Base-by-base conservation (phyloP, 2,113 vertebrate species). In the Cinclus mexicanus region DNA sequence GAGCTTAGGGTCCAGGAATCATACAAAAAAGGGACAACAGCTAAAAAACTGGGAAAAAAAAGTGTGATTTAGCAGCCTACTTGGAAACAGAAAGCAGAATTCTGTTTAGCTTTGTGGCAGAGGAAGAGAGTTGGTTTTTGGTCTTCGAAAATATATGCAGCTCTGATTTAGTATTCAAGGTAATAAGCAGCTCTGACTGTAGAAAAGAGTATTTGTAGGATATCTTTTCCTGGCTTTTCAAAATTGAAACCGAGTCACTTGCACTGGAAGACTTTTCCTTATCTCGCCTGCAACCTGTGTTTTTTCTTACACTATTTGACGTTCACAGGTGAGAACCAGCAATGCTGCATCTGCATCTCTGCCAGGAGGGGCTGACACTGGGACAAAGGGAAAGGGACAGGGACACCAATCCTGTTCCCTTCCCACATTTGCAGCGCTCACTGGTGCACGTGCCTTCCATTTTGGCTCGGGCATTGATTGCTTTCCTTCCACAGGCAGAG, bases 81-180 rank as follows among this genome's bases (percentile, higher is more conserved):
- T 90, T 87, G 76, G 89, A 88, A 91, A 81, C 26, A 82, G 60
- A 76, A 79, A 79, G 56, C 11, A 64, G 42, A 70, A 47, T 49
- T 20, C 50, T 90, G 19, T 39, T 94, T 50, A 64, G 53, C 87
- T 95, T 89, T 69, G 69, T 33, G 33, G 61, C 39, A 94, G 50
- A 85, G 79, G 28, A 87, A 53, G 19, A 71, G 33, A 93, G 31
- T 26, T 70, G 31, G 23, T 33, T 95, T 93, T 46, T 72, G 29
- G 15, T 72, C 47, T 93, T 77, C 83, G 78, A 52, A 83, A 83
- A 44, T 33, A 81, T 12, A 55, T 41, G n/a, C 12, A 65, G 49
- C 11, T 64, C 47, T 95, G 60, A 94, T 72, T 91, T 88, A 86
- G 53, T 52, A 82, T 47, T 74, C 57, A 85, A 83, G 60, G 70